Percentiles rank a stretch among this genome's conserved stretches.
phyloP scores from a whole-genome alignment of 30 jellyfish, hydroid and myxozoan species.

The Aurelia aurita region DNA sequence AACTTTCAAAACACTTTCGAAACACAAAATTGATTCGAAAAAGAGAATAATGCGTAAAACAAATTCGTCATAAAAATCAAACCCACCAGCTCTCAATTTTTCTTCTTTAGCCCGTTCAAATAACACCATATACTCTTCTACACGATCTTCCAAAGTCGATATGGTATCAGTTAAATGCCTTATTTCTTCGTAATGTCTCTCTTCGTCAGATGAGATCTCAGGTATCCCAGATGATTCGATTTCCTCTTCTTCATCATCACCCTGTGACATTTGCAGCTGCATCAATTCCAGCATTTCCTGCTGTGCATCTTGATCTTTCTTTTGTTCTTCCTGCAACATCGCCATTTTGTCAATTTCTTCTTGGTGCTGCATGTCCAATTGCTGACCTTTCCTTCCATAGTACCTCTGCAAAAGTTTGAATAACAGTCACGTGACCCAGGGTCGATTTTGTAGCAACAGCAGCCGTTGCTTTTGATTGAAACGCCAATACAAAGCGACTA shows the following conservation, averaged over 20 bases:
- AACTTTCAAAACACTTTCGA: too few species aligned
- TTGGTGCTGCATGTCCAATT: constrained; percentile 40
- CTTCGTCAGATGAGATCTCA: constrained; percentile 17
- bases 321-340: constrained; percentile 44
- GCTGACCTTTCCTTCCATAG: constrained; percentile 65
- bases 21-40: too few species aligned
- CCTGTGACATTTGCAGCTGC: constrained; percentile 72
- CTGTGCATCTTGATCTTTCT: constrained; percentile 70
- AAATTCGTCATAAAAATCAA: not conserved
- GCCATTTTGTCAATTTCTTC: constrained; percentile 59
- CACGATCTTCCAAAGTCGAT: constrained; percentile 62
- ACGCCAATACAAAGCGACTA: too few species aligned
- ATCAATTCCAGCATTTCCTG: constrained; percentile 82
- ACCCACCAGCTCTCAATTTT: constrained; percentile 41
- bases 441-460: too few species aligned
- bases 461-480: too few species aligned
- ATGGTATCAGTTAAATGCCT: constrained; percentile 72
- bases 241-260: constrained; percentile 44
- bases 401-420: constrained; percentile 15
- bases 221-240: constrained; percentile 1
- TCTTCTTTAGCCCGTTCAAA: constrained; percentile 73
- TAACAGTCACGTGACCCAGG: too few species aligned
- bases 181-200: constrained; percentile 70
- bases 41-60: too few species aligned
- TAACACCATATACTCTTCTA: constrained; percentile 70